phyloP scores from a whole-genome alignment of 2,797 vertebrate species.

The Cheirogaleus major region DNA sequence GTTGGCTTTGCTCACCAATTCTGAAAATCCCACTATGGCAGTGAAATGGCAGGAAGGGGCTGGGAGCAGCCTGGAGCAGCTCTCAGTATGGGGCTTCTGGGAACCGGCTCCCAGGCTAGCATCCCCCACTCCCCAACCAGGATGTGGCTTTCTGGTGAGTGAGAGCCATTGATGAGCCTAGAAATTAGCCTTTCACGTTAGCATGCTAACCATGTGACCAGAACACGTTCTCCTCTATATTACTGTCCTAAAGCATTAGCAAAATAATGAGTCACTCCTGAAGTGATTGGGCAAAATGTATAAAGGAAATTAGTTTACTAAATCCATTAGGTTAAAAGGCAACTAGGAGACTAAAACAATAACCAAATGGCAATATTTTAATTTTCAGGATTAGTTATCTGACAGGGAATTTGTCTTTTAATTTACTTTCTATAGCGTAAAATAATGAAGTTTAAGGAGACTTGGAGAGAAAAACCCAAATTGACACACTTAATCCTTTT shows the following conservation, averaged over 20 bases:
- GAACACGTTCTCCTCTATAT: not conserved
- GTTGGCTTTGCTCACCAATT: not conserved
- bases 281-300: conserved; percentile 14
- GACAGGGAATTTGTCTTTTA: conserved; percentile 63
- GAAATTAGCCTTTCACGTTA: conserved; percentile 42
- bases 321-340: conserved; percentile 67
- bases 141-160: conserved; percentile 53
- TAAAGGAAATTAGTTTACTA: conserved; percentile 72
- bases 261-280: conserved; percentile 46
- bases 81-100: not conserved
- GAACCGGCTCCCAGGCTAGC: not conserved
- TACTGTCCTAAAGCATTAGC: conserved; percentile 54
- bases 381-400: conserved; percentile 63
- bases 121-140: not conserved
- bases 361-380: conserved; percentile 63
- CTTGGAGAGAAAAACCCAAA: not conserved
- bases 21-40: not conserved
- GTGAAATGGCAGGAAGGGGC: not conserved
- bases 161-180: not conserved
- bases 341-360: conserved; percentile 41
- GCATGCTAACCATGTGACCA: not conserved
- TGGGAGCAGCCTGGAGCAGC: not conserved
- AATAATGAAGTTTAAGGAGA: conserved; percentile 43
- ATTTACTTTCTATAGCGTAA: conserved; percentile 25
- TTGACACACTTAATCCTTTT: conserved; percentile 4